Conservation (phyloP, 1,140 invertebrate species). For the Drosophila kurseongensis region DNA sequence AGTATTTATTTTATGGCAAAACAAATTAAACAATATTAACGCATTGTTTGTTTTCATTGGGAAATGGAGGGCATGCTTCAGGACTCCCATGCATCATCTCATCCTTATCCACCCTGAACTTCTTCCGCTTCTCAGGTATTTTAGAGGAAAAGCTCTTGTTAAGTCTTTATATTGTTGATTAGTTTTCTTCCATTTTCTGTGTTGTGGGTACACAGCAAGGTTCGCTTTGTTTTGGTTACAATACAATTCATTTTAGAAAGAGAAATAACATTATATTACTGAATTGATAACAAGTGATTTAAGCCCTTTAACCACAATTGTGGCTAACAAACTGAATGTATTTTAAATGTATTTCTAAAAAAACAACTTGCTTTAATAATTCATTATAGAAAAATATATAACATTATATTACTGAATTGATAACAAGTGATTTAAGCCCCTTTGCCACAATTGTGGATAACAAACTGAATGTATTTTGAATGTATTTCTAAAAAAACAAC, state of each 20-base stretch:
- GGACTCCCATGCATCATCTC: not conserved
- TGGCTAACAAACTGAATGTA: no score
- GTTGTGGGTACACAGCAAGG: no score
- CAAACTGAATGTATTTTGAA: no score
- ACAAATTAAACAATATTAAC: slow-evolving; percentile 30
- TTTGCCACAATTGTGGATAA: no score
- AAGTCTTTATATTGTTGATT: not conserved
- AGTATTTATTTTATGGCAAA: slow-evolving; percentile 28
- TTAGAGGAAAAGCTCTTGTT: not conserved
- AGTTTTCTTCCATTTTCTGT: not conserved
- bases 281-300: no score
- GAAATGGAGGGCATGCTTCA: not conserved
- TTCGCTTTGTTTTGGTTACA: no score
- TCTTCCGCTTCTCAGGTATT: slow-evolving; percentile 7
- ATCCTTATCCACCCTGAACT: not conserved
- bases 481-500: no score
- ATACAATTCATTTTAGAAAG: not conserved
- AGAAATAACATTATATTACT: not conserved
- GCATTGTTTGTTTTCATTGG: slow-evolving; percentile 33
- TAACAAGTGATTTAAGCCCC: no score
- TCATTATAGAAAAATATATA: not conserved
- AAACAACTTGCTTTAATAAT: not conserved
- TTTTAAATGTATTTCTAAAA: no score
- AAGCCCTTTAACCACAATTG: no score
- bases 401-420: no score